phyloP scores from a whole-genome alignment of 2,113 vertebrate genomes.

The Scomber scombrus region DNA sequence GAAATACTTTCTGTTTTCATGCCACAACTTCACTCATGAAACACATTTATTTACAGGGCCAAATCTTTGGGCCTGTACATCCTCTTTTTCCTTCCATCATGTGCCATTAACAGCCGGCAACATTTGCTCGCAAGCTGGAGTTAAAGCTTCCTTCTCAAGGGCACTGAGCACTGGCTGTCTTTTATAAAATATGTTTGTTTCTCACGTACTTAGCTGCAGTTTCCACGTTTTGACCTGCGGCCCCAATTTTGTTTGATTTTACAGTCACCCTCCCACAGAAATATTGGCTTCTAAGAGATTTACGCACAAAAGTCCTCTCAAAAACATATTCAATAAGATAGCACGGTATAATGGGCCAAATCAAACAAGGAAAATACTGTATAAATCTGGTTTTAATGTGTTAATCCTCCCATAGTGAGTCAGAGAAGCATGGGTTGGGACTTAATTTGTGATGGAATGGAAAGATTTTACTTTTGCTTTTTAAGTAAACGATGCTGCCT shows the following conservation, averaged over 20 bases:
- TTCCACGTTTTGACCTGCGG: slow-evolving; percentile 14
- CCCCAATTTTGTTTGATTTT: slow-evolving; percentile 30
- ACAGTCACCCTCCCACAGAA: not conserved
- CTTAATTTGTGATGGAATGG: not conserved
- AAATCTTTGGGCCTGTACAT: not conserved
- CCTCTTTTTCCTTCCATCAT: not conserved
- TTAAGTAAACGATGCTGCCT: not conserved
- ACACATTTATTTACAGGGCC: slow-evolving; percentile 13
- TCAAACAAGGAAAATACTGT: slow-evolving; percentile 5
- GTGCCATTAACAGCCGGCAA: not conserved
- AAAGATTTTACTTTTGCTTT: not conserved
- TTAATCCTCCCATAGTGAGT: too few species aligned
- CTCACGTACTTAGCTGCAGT: not conserved
- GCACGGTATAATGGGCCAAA: not conserved
- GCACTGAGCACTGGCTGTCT: not conserved
- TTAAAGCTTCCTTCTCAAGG: not conserved
- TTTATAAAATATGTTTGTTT: slow-evolving; percentile 23
- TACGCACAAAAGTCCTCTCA: not conserved
- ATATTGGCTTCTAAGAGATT: slow-evolving; percentile 1
- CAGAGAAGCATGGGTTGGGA: not conserved
- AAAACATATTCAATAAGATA: slow-evolving; percentile 7
- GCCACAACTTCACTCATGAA: slow-evolving; percentile 28
- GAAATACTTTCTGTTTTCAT: slow-evolving; percentile 41
- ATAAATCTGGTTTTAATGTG: not conserved
- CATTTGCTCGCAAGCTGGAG: not conserved